Evolutionary conservation across 2,888 invertebrate genomes (phyloP).

Genomic region (Resseliella maxima): DNA sequence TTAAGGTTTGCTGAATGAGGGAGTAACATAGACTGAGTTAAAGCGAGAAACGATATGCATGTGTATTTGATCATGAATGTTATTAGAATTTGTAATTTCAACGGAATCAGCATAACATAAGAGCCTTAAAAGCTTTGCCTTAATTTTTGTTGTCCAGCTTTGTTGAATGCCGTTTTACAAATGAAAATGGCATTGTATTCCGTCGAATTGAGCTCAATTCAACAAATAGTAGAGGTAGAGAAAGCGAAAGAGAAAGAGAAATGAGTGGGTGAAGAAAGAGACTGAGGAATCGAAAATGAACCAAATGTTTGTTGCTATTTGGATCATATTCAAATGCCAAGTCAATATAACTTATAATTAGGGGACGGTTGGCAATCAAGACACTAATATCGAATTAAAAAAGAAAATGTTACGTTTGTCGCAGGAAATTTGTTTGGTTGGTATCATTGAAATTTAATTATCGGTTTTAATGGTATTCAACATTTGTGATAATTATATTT

Average conservation of each 20-base stretch:
- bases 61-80: constrained; percentile 31
- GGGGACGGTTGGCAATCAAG: not conserved
- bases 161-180: not conserved
- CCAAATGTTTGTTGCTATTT: constrained; percentile 10
- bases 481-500: constrained; percentile 33
- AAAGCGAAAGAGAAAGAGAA: not conserved
- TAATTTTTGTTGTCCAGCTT: not conserved
- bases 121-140: not conserved
- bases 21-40: too few relatives aligned
- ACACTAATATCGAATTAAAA: not conserved
- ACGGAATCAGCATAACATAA: not conserved
- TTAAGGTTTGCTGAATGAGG: not conserved
- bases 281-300: not conserved
- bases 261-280: not conserved
- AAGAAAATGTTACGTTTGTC: not conserved
- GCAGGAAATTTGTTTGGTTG: not conserved
- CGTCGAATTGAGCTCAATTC: not conserved
- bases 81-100: constrained; percentile 38
- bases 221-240: not conserved
- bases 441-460: not conserved
- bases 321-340: constrained; percentile 23
- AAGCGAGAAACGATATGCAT: not conserved
- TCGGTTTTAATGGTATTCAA: not conserved
- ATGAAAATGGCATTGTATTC: not conserved
- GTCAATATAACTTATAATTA: constrained; percentile 23